Conservation (phyloP, 2,113 vertebrate genomes). For the Micronycteris hirsuta region DNA sequence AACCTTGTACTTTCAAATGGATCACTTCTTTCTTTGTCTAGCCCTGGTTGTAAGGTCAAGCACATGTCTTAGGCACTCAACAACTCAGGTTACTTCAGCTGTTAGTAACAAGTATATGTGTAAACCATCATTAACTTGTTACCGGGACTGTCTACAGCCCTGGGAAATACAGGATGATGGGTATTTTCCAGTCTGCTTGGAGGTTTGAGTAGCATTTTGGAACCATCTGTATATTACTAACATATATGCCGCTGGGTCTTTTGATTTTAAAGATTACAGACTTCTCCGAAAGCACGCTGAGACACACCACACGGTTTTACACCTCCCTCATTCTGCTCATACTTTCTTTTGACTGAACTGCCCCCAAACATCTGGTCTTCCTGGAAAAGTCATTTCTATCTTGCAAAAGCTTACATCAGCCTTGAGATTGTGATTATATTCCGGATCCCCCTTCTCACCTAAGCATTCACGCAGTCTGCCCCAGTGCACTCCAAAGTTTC, state of each 20-base stretch:
- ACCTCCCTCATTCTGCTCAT: not conserved
- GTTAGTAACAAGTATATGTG: not conserved
- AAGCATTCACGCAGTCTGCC: not conserved
- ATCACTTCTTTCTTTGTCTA: not conserved
- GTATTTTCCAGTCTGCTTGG: not conserved
- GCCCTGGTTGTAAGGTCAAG: not conserved
- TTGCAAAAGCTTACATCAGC: not conserved
- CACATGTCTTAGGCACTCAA: not conserved
- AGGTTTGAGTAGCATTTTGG: not conserved
- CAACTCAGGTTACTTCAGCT: not conserved
- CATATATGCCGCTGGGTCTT: not conserved
- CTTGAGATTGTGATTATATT: not conserved
- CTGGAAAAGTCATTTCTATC: not conserved
- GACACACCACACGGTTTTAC: not conserved
- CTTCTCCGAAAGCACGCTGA: not conserved
- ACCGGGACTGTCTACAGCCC: not conserved
- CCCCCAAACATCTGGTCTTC: not conserved
- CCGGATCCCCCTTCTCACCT: not conserved
- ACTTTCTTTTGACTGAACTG: not conserved
- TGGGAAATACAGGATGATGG: not conserved
- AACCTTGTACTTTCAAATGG: slow-evolving; percentile 29
- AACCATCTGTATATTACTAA: not conserved
- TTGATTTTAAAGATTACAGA: not conserved
- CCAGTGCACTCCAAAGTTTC: not conserved
- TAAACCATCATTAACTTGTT: not conserved